Base-by-base conservation (phyloP, 37 sponge, comb jelly and placozoan genomes). In the Geodia barretti region DNA sequence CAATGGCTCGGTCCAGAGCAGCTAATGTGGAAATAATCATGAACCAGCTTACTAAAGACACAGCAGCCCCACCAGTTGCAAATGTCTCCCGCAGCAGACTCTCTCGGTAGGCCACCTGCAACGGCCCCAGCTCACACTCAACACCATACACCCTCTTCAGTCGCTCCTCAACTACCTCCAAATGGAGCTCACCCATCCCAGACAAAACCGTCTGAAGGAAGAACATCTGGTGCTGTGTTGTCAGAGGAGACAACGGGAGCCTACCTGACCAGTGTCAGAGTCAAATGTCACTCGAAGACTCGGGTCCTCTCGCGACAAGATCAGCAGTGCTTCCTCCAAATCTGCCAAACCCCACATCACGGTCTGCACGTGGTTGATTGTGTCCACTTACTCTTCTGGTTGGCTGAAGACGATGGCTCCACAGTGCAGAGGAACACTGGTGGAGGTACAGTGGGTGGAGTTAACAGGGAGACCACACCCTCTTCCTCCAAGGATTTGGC, bases 141-240 rank as follows among this genome's bases (percentile, higher is more conserved):
- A 94, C 76, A n/a, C 79, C 79, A 67, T 74, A 95, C 23, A 94
- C 95, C 20, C 79, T 76, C 36, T 72, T 26, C 23, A 97, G 78
- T 42, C 95, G 82, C 47, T 92, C 93, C 28, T 65, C 73, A 29
- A 95, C 39, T n/a, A 97, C 59, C 64, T 97, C 95, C 65, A 97
- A 75, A 76, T 97, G 97, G 26, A 97, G 95, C 81, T 97, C 97
- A 43, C 97, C 97, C 97, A 97, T 97, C 0, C 97, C 97, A 9
- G 92, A 92, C n/a, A 97, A 78, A 17, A 97, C 78, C 0, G 91
- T 93, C 91, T 95, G 29, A 19, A 17, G 23, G 68, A 54, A 23
- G 37, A 67, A 64, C 54, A 47, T 47, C 11, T 14, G 14, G 54
- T 47, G 54, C 41, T 64, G 33, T 0, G 54, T 66, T 24, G 24